phyloP scores from a whole-genome alignment of 2,797 vertebrate species.

The Pygocentrus nattereri region DNA sequence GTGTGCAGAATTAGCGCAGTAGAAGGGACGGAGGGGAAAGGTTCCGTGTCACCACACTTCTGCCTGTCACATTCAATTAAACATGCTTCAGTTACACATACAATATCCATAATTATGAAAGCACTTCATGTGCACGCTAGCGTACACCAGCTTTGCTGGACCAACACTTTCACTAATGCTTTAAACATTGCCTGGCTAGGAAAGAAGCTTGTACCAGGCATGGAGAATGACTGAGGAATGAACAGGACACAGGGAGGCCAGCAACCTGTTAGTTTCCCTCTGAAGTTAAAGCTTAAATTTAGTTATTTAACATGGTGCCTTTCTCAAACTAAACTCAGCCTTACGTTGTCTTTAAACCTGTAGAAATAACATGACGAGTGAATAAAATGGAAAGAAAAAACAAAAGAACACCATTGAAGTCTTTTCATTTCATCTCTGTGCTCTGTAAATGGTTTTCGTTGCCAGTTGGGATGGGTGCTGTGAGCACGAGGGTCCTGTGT shows the following conservation, averaged over 20 bases:
- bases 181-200: background rate
- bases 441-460: slow-evolving; percentile 2
- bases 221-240: background rate
- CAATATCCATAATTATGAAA: background rate
- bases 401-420: background rate
- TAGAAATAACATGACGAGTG: background rate
- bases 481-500: slow-evolving; percentile 63
- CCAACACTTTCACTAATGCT: background rate
- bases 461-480: background rate
- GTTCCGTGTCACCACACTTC: background rate
- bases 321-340: background rate
- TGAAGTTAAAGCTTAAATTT: background rate
- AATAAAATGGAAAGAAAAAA: too few species aligned
- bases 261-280: background rate
- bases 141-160: background rate
- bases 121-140: slow-evolving; percentile 10
- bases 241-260: background rate
- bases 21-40: slow-evolving; percentile 48
- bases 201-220: background rate
- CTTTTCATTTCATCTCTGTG: background rate
- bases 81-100: background rate
- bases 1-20: slow-evolving; percentile 55
- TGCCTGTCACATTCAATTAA: background rate
- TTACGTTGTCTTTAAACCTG: background rate
- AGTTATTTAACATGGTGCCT: too few species aligned